Base-by-base conservation (phyloP, 1,140 invertebrate genomes). In the Pseudomyrmex pallidus region DNA sequence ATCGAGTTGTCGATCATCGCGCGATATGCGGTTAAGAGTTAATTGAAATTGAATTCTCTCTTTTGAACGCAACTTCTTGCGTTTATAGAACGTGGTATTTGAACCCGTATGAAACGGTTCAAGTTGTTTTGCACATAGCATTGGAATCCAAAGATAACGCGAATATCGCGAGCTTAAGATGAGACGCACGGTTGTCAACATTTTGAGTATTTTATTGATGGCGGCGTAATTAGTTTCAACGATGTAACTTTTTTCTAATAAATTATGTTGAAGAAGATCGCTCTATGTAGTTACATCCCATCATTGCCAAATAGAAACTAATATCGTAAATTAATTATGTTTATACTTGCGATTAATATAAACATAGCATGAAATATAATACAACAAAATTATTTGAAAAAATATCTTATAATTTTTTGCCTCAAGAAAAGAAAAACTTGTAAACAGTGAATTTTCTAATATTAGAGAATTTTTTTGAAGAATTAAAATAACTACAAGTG, bases 51-150 rank as follows among this genome's bases (percentile, higher is more conserved):
- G 64, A 83, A 48, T 68, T 57, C 62, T 64, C 70, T 54, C 35
- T 66, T 68, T 54, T 20, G 52, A 85, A 62, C 17, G 52, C 15
- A 25, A 61, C 48, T 63, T 57, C 61, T 44, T n/a, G 52, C 56
- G 48, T 76, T 22, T 10, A 50, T 50, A 63, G 61, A 22, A 35
- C 61, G 52, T 44, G 50, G 12, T 70, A 78, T 85, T 80, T 70
- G 83, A 88, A 46, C 15, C 88, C 88, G 88, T 86, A 89, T 89
- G 88, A 89, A 89, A 84, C 88, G 88, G 87, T 86, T 73, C 50
- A 61, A 88, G 22, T 68, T 35, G 35, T 78, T 88, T 82, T 52
- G 78, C 89, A 80, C 50, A 46, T 52, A 67, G 1, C 13, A 46
- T 22, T 62, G 15, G 56, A 48, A 62, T 54, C 48, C 22, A 20